Evolutionary conservation across 2,888 invertebrate species (phyloP).

Genomic region (Halictus quadricinctus): DNA sequence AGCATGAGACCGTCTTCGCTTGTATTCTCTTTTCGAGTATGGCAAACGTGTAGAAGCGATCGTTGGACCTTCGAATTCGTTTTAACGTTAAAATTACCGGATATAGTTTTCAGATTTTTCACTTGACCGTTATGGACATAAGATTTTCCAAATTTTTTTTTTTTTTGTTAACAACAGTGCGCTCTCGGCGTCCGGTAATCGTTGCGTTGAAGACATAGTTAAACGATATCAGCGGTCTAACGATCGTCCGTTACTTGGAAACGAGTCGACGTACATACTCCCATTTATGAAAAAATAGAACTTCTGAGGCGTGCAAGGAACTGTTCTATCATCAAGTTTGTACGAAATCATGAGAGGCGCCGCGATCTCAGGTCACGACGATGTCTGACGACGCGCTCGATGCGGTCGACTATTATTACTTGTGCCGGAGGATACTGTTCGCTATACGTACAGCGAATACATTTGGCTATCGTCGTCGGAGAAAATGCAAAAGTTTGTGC

Average conservation of each 20-base stretch:
- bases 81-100: neutral
- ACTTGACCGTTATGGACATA: neutral
- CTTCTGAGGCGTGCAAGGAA: constrained; percentile 3
- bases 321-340: constrained; percentile 1
- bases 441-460: neutral
- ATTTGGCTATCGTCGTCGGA: neutral
- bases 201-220: neutral
- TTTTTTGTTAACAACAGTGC: neutral
- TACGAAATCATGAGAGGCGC: neutral
- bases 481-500: constrained; percentile 34
- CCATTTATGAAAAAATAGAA: neutral
- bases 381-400: neutral
- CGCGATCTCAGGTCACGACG: neutral
- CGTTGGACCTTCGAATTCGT: neutral
- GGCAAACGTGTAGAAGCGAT: neutral
- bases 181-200: neutral
- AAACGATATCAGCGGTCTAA: neutral
- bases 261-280: neutral
- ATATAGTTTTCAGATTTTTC: neutral
- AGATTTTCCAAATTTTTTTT: neutral
- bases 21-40: neutral
- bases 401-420: neutral
- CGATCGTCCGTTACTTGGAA: neutral
- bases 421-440: neutral
- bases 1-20: neutral